phyloP scores from a whole-genome alignment of 2,113 vertebrate species.

The Pungitius pungitius region DNA sequence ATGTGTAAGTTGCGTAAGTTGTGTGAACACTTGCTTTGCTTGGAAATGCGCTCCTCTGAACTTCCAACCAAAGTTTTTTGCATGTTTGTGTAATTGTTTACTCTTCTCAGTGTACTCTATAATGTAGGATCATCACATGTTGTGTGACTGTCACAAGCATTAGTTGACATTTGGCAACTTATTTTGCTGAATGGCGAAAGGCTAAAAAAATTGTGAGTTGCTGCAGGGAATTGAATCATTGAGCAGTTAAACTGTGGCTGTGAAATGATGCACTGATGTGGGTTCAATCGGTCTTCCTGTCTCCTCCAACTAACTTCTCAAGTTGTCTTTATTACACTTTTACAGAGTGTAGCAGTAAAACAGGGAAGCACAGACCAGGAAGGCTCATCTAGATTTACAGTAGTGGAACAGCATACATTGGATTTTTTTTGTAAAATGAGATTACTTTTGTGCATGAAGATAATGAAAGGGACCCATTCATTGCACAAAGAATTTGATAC shows the following conservation, averaged over 20 bases:
- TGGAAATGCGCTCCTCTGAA: constrained; percentile 66
- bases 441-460: constrained; percentile 41
- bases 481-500: constrained; percentile 66
- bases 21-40: constrained; percentile 73
- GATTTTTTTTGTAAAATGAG: constrained; percentile 22
- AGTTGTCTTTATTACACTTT: constrained; percentile 11
- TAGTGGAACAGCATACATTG: neutral
- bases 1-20: constrained; percentile 57
- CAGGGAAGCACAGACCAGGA: neutral
- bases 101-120: constrained; percentile 56
- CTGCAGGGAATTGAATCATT: constrained; percentile 21
- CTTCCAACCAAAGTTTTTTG: constrained; percentile 83
- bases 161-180: constrained; percentile 55
- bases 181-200: constrained; percentile 55
- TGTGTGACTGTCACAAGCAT: constrained; percentile 57
- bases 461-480: constrained; percentile 65
- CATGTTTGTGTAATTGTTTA: constrained; percentile 81
- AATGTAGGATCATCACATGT: constrained; percentile 64
- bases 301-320: constrained; percentile 7
- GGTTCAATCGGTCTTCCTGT: constrained; percentile 25
- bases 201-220: constrained; percentile 25
- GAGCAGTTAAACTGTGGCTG: neutral
- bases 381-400: constrained; percentile 3
- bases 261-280: constrained; percentile 20
- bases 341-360: constrained; percentile 13